phyloP scores from a whole-genome alignment of 2,113 vertebrate genomes.

The Numenius arquata region DNA sequence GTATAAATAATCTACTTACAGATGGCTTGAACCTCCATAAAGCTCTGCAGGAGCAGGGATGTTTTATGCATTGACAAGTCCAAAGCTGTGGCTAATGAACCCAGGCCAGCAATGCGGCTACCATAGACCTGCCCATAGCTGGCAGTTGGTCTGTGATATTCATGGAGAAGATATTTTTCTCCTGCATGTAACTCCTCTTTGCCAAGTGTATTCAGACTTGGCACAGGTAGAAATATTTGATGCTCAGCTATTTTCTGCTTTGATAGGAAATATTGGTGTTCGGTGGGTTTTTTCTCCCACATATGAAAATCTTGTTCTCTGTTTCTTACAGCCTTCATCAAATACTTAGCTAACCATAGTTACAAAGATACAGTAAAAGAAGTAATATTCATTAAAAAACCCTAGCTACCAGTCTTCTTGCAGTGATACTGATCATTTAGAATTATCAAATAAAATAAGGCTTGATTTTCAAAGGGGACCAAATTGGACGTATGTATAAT shows the following conservation, averaged over 20 bases:
- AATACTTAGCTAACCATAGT: not conserved
- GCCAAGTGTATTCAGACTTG: not conserved
- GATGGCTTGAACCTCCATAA: not conserved
- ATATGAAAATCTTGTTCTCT: not conserved
- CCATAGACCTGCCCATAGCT: not conserved
- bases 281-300: not conserved
- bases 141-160: not conserved
- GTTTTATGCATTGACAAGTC: not conserved
- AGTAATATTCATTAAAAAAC: not conserved
- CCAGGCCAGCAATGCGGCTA: not conserved
- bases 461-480: not conserved
- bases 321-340: not conserved
- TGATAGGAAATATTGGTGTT: not conserved
- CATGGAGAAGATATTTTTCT: not conserved
- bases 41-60: not conserved
- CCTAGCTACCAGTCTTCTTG: not conserved
- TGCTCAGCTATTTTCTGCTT: not conserved
- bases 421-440: not conserved
- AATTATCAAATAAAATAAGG: constrained; percentile 8
- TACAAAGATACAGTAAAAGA: not conserved
- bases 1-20: not conserved
- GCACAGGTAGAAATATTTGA: not conserved
- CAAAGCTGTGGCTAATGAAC: not conserved
- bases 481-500: not conserved
- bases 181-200: not conserved